Percentiles rank a stretch among this genome's conserved stretches.
These are phyloP conservation scores for Sebastes glaucus DNA, from an alignment of 2,797 vertebrate genomes.

Conservation along the genomic window DNA sequence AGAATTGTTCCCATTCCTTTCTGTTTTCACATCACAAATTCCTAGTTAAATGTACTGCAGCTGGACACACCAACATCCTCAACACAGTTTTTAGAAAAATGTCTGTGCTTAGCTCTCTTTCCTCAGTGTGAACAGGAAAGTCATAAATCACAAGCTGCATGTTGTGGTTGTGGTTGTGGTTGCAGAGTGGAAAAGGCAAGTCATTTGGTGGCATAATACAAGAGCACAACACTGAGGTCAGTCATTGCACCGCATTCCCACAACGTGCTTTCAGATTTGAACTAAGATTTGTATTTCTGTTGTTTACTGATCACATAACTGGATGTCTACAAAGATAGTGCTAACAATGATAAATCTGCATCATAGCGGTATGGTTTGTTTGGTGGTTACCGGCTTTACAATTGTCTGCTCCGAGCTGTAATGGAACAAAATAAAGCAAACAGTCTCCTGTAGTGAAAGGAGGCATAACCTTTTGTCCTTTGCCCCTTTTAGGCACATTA, in stretches of 20 bases:
- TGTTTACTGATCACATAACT: constrained; percentile 42
- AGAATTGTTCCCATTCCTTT: background rate
- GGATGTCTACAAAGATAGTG: constrained; percentile 39
- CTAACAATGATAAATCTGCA: constrained; percentile 37
- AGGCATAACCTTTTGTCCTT: constrained; percentile 47
- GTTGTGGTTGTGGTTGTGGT: background rate
- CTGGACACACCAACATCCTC: background rate
- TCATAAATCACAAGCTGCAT: background rate
- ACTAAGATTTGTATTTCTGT: constrained; percentile 34
- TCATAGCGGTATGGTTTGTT: constrained; percentile 39
- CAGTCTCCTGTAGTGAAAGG: constrained; percentile 35
- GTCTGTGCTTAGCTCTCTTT: background rate
- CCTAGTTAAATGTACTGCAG: background rate
- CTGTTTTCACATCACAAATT: background rate
- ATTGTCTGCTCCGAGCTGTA: constrained; percentile 25
- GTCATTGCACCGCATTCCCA: constrained; percentile 5
- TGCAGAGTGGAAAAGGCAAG: background rate
- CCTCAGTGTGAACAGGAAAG: background rate
- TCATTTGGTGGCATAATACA: background rate
- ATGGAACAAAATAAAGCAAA: constrained; percentile 50
- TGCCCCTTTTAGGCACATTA: constrained; percentile 30
- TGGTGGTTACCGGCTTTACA: constrained; percentile 40
- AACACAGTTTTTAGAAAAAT: background rate
- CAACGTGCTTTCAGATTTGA: constrained; percentile 27
- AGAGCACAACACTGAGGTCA: constrained; percentile 9